Conservation (phyloP, 2,797 vertebrate genomes). For the Okamejei kenojei region DNA sequence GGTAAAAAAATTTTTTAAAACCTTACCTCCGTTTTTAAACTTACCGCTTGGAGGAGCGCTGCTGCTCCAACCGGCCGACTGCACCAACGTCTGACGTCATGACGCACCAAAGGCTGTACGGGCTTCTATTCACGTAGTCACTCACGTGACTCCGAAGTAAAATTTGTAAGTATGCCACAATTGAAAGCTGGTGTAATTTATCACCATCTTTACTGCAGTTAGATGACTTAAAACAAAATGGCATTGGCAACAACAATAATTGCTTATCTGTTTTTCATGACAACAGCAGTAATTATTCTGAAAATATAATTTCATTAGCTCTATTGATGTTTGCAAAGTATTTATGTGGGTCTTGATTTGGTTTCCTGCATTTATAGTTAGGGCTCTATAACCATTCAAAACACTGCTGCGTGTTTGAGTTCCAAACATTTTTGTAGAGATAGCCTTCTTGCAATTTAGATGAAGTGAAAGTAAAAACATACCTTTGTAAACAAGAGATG, state of each 20-base stretch:
- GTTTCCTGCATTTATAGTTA: neutral
- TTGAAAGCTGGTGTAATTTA: neutral
- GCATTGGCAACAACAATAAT: neutral
- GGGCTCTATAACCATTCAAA: neutral
- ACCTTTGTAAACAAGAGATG: neutral
- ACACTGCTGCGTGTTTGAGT: neutral
- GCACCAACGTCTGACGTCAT: no score
- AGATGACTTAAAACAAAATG: neutral
- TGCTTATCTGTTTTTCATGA: neutral
- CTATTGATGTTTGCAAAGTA: neutral
- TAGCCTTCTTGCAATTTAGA: neutral
- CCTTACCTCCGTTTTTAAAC: no score
- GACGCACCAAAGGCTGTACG: no score
- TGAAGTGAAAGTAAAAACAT: neutral
- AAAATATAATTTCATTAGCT: neutral
- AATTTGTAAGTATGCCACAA: neutral
- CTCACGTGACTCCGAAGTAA: no score
- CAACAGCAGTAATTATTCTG: neutral
- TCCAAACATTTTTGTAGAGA: neutral
- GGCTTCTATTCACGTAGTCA: no score
- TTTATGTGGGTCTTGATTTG: conserved; percentile 2
- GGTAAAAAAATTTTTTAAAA: no score
- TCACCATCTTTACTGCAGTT: neutral
- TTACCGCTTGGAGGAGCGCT: no score
- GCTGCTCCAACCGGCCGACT: no score